Evolutionary conservation across 1,140 invertebrate genomes (phyloP).

Genomic region (Ceratina calcarata): DNA sequence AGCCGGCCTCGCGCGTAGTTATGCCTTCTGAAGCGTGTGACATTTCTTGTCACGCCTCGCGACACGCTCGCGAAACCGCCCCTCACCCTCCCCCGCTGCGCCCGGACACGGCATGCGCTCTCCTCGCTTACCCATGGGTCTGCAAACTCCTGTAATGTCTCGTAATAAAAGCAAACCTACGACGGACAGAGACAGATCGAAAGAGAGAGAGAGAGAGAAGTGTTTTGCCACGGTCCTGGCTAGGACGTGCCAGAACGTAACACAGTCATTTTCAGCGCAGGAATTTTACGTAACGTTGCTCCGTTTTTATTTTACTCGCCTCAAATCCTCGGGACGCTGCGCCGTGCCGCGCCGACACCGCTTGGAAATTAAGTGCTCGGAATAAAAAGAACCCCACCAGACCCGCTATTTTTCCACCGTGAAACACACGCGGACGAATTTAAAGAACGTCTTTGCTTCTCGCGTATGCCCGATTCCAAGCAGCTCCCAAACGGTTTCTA

Average conservation of each 20-base stretch:
- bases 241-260: constrained; percentile 43
- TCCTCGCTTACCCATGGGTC: constrained; percentile 49
- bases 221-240: constrained; percentile 46
- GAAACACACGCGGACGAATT: background rate
- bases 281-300: constrained; percentile 46
- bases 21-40: constrained; percentile 73
- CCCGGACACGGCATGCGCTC: constrained; percentile 7
- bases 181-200: background rate
- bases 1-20: constrained; percentile 64
- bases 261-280: constrained; percentile 38
- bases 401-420: background rate
- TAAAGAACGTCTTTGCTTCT: background rate
- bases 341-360: background rate
- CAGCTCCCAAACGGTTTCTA: background rate
- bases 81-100: constrained; percentile 18
- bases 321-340: background rate
- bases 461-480: background rate
- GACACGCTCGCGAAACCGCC: constrained; percentile 64
- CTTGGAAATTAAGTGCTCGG: constrained; percentile 42
- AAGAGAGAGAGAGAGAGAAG: constrained; percentile 31
- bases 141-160: constrained; percentile 69
- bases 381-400: background rate
- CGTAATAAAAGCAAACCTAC: constrained; percentile 69
- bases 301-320: constrained; percentile 35
- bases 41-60: constrained; percentile 77